Evolutionary conservation across 2,113 vertebrate species (phyloP), one percentile per base, ranked within the genome.

Genomic region (Gallinago jamesoni): DNA sequence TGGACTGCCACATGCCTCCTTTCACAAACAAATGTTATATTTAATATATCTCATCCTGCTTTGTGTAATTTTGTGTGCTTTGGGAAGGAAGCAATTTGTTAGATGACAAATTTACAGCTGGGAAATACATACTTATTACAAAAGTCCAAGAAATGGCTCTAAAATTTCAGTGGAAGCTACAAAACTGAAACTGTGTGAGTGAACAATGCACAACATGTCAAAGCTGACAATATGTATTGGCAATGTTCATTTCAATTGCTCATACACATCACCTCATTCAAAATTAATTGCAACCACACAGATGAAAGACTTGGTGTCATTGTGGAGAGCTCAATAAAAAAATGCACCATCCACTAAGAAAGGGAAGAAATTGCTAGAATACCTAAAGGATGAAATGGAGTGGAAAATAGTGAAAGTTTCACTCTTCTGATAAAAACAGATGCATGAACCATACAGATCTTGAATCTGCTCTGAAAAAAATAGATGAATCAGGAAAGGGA

Each of bases 301-400:
- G 41, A 74, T 20, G 21, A 82, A 91, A 90, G 25, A 23, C 13
- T 28, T 84, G 25, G 37, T 18, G n/a, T 23, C 0, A 47, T 55
- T 85, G 37, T 75, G 15, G 20, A 72, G 28, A 82, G 9, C 16
- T 63, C 50, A 31, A 55, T 76, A 43, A 77, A 85, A 85, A 90
- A 0, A 0, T 41, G 6, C 5, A 50, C 10, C 15, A 75, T 47
- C 14, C 15, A 25, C 56, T 41, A 63, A 66, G 47, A 57, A 69
- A 48, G 4, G 4, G 4, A 59, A 87, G 24, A 75, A 50, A 37
- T 75, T 41, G 0, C 28, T 31, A 28, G 24, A 67, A 11, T 68
- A 31, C 2, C 15, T 47, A 28, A 52, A 80, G 27, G 11, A 69
- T 16, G 25, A 53, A 47, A 73, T 48, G 6, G 18, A 77, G 75